These are phyloP conservation scores for Mormyrus hasselquistii DNA, from an alignment of 2,797 vertebrate species.

Conservation along the genomic window DNA sequence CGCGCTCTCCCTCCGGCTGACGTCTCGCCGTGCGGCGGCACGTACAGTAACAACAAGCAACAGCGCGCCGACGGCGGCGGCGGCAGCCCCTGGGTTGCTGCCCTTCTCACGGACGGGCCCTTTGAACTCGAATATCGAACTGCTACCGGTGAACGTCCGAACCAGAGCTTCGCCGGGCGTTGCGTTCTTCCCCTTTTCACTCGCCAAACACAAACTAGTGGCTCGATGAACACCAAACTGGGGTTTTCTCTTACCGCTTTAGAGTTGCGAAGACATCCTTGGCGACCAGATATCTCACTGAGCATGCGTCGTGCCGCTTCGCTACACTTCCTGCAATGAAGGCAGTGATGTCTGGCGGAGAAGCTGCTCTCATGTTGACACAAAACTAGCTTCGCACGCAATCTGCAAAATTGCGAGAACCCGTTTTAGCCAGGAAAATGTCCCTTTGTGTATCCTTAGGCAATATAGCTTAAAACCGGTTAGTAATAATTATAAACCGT, in stretches of 20 bases:
- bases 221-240: not conserved
- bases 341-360: slow-evolving; percentile 54
- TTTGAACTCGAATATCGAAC: not conserved
- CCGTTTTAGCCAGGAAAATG: not conserved
- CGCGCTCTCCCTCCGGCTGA: slow-evolving; percentile 45
- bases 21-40: slow-evolving; percentile 51
- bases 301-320: slow-evolving; percentile 54
- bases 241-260: slow-evolving; percentile 48
- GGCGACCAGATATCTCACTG: slow-evolving; percentile 30
- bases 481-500: not conserved
- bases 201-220: not conserved
- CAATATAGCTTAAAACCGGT: no score
- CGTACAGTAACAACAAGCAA: slow-evolving; percentile 42
- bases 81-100: slow-evolving; percentile 5
- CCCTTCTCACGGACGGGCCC: not conserved
- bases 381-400: slow-evolving; percentile 60
- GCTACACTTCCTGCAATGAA: slow-evolving; percentile 53
- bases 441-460: not conserved
- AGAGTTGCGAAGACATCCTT: slow-evolving; percentile 44
- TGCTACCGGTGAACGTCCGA: not conserved
- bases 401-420: slow-evolving; percentile 54
- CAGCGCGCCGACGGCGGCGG: not conserved
- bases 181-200: not conserved
- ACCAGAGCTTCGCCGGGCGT: not conserved
- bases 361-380: slow-evolving; percentile 62